These are phyloP conservation scores for Limnephilus lunatus DNA, from an alignment of 2,888 invertebrate species.

Conservation along the genomic window DNA sequence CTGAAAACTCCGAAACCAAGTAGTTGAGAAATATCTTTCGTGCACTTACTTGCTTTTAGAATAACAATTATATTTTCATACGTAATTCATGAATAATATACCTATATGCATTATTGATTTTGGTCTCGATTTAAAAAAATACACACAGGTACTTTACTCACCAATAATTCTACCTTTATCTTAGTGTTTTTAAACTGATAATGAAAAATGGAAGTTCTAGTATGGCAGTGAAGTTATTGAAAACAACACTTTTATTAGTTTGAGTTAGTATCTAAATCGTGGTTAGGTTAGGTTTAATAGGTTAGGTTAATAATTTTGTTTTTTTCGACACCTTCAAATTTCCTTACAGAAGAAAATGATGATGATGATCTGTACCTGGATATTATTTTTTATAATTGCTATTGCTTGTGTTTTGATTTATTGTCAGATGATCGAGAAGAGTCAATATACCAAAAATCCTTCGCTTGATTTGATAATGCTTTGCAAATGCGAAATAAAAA, in stretches of 20 bases:
- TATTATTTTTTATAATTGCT: neutral
- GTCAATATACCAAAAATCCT: neutral
- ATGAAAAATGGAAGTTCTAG: neutral
- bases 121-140: too few relatives aligned
- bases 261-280: neutral
- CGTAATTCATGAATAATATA: neutral
- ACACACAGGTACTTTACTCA: too few relatives aligned
- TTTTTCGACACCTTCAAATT: neutral
- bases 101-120: too few relatives aligned
- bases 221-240: neutral
- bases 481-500: neutral
- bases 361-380: neutral
- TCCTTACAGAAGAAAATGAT: neutral
- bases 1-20: neutral
- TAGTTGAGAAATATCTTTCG: constrained; percentile 18
- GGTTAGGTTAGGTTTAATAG: too few relatives aligned
- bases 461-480: neutral
- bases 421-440: neutral
- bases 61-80: neutral
- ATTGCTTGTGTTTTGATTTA: neutral
- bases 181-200: neutral
- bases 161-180: neutral
- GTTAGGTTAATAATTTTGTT: neutral
- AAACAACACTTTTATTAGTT: neutral
- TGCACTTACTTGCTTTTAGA: neutral